Evolutionary conservation across 1,140 invertebrate genomes (phyloP).

Genomic region (Sarcophaga peregrina): DNA sequence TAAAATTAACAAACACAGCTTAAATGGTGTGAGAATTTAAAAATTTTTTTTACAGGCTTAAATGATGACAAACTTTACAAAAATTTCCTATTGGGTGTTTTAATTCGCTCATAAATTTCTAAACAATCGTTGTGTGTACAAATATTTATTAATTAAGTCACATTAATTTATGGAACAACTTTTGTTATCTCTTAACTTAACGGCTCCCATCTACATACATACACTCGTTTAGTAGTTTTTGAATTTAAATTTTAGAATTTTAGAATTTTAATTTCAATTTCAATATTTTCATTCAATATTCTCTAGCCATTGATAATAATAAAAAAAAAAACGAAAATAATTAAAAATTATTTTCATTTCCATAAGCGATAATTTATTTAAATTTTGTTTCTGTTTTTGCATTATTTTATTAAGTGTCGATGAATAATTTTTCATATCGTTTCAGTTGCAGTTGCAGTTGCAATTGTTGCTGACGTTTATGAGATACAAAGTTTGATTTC

Average conservation of each 20-base stretch:
- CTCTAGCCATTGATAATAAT: not conserved
- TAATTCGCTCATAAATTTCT: too few relatives aligned
- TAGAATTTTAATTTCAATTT: not conserved
- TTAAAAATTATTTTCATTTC: not conserved
- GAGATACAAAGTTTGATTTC: not conserved
- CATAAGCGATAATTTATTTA: not conserved
- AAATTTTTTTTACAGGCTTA: too few relatives aligned
- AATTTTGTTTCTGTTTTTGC: too few relatives aligned
- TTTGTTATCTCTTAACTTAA: too few relatives aligned
- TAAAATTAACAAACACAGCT: too few relatives aligned
- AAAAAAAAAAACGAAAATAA: too few relatives aligned
- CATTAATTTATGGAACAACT: slow-evolving; percentile 19
- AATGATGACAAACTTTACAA: too few relatives aligned
- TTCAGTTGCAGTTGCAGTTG: not conserved
- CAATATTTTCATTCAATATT: slow-evolving; percentile 18
- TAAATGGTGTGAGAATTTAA: too few relatives aligned
- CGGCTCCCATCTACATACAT: too few relatives aligned
- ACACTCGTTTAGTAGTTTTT: not conserved
- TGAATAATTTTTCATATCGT: slow-evolving; percentile 1
- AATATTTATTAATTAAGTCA: slow-evolving; percentile 20
- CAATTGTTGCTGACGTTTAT: not conserved
- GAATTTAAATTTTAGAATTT: not conserved
- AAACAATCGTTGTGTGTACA: not conserved
- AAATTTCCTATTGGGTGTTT: too few relatives aligned
- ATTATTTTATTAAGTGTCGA: not conserved